These are phyloP conservation scores for Brachyopa scutellaris DNA, from an alignment of 2,888 invertebrate genomes.

Conservation along the genomic window DNA sequence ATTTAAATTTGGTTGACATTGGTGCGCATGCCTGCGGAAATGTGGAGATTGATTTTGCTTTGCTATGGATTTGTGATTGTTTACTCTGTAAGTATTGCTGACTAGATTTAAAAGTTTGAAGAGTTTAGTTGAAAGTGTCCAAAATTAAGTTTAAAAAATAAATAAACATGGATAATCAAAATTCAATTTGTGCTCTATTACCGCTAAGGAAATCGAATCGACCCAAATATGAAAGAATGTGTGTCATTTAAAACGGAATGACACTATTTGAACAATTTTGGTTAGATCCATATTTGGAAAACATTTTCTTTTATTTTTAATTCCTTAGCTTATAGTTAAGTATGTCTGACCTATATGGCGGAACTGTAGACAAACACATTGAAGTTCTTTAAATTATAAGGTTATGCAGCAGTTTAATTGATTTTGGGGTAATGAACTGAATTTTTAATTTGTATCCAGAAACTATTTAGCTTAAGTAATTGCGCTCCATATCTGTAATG, in stretches of 20 bases:
- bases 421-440: no score
- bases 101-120: constrained; percentile 12
- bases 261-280: constrained; percentile 33
- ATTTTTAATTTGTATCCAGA: no score
- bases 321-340: neutral
- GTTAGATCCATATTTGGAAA: constrained; percentile 18
- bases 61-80: constrained; percentile 76
- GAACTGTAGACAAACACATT: neutral
- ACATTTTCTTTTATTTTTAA: constrained; percentile 1
- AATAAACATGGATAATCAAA: constrained; percentile 7
- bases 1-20: constrained; percentile 37
- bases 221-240: constrained; percentile 5
- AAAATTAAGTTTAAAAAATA: constrained; percentile 12
- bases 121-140: no score
- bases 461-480: no score
- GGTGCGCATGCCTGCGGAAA: constrained; percentile 68
- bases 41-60: constrained; percentile 78
- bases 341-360: constrained; percentile 1
- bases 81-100: constrained; percentile 74
- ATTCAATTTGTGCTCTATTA: constrained; percentile 10
- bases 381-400: no score
- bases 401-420: no score
- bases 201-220: constrained; percentile 6
- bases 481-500: no score
- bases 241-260: constrained; percentile 20